Evolutionary conservation across 1,140 invertebrate species (phyloP).

Genomic region (Pentalonia nigronervosa): DNA sequence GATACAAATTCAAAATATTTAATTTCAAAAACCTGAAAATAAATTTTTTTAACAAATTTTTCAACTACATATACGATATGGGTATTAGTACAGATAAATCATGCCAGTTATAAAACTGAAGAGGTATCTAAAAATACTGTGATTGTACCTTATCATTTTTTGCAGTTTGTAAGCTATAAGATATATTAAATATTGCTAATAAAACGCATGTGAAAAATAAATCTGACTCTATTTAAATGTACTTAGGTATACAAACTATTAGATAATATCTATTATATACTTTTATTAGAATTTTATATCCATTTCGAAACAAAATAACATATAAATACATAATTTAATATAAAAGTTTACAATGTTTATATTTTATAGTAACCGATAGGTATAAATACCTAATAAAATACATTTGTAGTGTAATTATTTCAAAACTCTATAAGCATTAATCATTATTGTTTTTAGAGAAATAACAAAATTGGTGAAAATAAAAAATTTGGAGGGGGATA

Average conservation of each 20-base stretch:
- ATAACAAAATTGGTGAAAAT: neutral
- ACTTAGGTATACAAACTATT: neutral
- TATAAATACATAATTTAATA: neutral
- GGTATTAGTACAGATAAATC: too few relatives aligned
- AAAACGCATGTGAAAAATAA: neutral
- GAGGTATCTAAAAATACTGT: too few relatives aligned
- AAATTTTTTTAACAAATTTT: neutral
- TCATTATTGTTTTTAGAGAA: neutral
- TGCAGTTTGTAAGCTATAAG: neutral
- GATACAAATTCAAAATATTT: neutral
- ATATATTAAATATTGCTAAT: too few relatives aligned
- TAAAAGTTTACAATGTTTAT: neutral
- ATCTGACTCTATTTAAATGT: neutral
- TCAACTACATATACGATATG: neutral
- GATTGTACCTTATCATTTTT: neutral
- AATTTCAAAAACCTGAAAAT: neutral
- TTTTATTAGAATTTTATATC: neutral
- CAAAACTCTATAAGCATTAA: neutral
- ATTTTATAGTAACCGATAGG: neutral
- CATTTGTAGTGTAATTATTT: conserved; percentile 9
- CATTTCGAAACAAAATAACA: neutral
- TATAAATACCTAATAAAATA: neutral
- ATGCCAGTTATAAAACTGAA: too few relatives aligned
- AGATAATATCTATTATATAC: neutral
- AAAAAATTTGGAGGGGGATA: neutral